Base-by-base conservation (phyloP, 2,888 invertebrate genomes). In the Agrilus mali region DNA sequence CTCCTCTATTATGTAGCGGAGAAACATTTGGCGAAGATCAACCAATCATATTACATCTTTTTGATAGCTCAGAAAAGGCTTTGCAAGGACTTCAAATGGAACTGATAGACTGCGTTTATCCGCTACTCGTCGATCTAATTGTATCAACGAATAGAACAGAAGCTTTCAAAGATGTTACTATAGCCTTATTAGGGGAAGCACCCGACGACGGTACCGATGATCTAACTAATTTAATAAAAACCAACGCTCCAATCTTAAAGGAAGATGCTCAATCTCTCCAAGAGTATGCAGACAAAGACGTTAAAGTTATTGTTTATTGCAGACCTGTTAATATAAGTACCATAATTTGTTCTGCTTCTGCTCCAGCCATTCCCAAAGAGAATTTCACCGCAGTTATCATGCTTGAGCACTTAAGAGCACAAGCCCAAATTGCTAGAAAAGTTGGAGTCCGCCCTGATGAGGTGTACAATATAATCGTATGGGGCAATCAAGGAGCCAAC, bases 241-340 rank as follows among this genome's bases (percentile, higher is more conserved):
- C 88, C n/a, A 96, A 95, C 69, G 93, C 94, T 5, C 87, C 86
- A 63, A 95, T 96, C 61, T 95, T 95, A 68, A 90, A 93, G 67
- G 83, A 79, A 41, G 94, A 94, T 68, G 95, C 95, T 15, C 80
- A 85, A 59, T 92, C 94, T 5, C 66, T 95, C 35, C 85, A 93
- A 58, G 78, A 87, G 62, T 75, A 77, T 61, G 89, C 95, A 33
- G 86, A 85, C 56, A 94, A 94, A 60, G 82, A 82, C 61, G 86
- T 90, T 34, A 94, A 93, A 71, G 86, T 81, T 45, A 72, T 96
- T 35, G 94, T 96, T 36, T 95, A 96, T 53, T 95, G 95, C 34
- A 95, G 96, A 66, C 95, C 95, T 41, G 95, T 95, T 15, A 96
- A 96, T 65, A 96, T 95, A 4, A 95, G 96, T 70, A 93, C 94